A percentile compares a stretch with the other conserved stretches of the same genome.
These are phyloP conservation scores for Lomographa bimaculata DNA, from an alignment of 2,888 invertebrate species.

Conservation along the genomic window DNA sequence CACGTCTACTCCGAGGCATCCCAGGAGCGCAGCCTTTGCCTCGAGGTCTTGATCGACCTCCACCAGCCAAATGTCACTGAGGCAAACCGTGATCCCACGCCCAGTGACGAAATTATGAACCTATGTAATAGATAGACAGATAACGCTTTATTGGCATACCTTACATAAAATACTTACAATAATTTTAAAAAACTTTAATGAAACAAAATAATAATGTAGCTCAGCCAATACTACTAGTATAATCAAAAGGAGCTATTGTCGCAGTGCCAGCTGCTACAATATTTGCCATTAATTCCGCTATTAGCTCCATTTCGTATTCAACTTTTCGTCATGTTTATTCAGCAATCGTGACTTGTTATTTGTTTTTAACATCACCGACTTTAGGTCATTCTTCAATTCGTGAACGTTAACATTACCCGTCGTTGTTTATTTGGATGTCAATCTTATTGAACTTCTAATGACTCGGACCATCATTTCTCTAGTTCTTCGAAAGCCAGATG, in stretches of 20 bases:
- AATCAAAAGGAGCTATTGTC: conserved; percentile 34
- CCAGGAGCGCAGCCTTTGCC: conserved; percentile 51
- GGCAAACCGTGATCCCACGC: conserved; percentile 61
- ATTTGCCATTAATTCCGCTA: conserved; percentile 44
- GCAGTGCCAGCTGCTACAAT: conserved; percentile 54
- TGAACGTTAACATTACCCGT: conserved; percentile 13
- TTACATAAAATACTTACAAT: too few species aligned
- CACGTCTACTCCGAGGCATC: conserved; percentile 55
- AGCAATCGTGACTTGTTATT: conserved; percentile 38
- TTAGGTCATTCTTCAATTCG: conserved; percentile 19
- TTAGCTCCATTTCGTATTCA: conserved; percentile 51
- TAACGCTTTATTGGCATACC: too few species aligned
- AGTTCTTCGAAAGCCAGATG: conserved; percentile 67
- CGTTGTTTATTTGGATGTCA: conserved; percentile 35
- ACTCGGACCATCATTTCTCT: conserved; percentile 60
- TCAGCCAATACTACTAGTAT: conserved; percentile 23
- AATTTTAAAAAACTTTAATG: too few species aligned
- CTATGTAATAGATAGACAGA: too few species aligned
- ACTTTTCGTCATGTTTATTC: conserved; percentile 39
- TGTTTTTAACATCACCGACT: conserved; percentile 18
- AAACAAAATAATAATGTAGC: too few species aligned
- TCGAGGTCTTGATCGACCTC: conserved; percentile 44
- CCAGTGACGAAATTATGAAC: conserved; percentile 35
- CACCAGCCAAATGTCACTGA: conserved; percentile 66
- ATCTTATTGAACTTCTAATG: conserved; percentile 58